Evolutionary conservation across 2,113 vertebrate genomes (phyloP).

Genomic region (Rhinopomastus cyanomelas): DNA sequence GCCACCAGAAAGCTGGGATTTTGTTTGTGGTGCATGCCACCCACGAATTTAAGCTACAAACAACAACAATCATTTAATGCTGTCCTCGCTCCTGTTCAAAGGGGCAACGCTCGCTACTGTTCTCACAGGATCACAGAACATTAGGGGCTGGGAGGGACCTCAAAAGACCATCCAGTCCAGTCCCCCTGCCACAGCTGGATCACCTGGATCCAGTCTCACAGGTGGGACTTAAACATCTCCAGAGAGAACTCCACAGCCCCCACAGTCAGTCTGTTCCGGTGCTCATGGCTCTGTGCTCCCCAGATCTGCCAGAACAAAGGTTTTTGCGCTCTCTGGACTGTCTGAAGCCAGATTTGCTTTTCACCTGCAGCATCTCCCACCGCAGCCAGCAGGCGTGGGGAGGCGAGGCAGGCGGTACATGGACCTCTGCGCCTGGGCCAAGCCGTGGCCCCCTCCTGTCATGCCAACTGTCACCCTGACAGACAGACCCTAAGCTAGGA

Average conservation of each 20-base stretch:
- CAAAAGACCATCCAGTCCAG: no score
- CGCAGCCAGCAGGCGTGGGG: neutral
- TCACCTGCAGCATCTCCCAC: neutral
- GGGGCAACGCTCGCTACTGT: neutral
- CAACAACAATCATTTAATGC: neutral
- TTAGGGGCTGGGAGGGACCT: no score
- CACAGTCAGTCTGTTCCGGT: no score
- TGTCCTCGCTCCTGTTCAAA: neutral
- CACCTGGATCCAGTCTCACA: no score
- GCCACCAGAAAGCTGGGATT: neutral
- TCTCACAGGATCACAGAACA: no score
- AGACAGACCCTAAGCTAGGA: neutral
- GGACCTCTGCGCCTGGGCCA: neutral
- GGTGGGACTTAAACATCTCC: no score
- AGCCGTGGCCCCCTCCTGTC: rapidly evolving
- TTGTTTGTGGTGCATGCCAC: neutral
- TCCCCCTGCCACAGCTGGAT: no score
- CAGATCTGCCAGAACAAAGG: neutral
- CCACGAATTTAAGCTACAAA: neutral
- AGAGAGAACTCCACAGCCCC: no score
- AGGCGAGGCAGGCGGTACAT: neutral
- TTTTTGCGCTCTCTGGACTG: neutral
- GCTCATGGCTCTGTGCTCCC: neutral
- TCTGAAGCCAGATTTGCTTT: neutral
- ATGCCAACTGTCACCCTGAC: neutral